Base-by-base conservation (phyloP, 1,140 invertebrate species). In the Rhagoletis zephyria region DNA sequence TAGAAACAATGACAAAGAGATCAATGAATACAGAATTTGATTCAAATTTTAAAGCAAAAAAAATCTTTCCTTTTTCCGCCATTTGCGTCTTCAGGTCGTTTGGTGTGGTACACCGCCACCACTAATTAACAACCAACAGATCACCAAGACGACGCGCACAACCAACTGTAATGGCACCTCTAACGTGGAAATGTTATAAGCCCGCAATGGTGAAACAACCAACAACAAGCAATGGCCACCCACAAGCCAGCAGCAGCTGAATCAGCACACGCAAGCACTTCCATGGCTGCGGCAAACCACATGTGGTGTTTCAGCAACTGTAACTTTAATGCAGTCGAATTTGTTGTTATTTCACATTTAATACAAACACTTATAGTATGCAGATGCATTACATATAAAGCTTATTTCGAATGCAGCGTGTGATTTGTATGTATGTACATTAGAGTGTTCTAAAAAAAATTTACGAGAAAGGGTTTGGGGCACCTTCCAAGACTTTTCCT, bases 171-270 rank as follows among this genome's bases (percentile, higher is more conserved):
- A 93, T 87, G 92, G 92, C 88, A 91, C 91, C 61, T 93, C 92
- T 87, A 93, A 93, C 86, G 90, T 91, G 88, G 92, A 93, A 87
- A 92, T 93, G 91, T 91, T 93, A 87, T 93, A 93, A 91, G 74
- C n/a, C 45, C 7, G 74, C 74, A 59, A 56, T 56, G 48, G n/a
- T 2, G 48, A 56, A 6, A 10, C 19, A 59, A 16, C 1, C 48
- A 2, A 10, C 67, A 48, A 19, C 6, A 19, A 45, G 16, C 74
- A 81, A 16, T 6, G 19, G 16, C 16, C 48, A n/a, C 4, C 67
- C 16, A 14, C 67, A 70, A 12, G n/a, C 51, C 51, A 40, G 67
- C 14, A 48, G 42, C 67, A 16, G 42, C 67, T 16, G 12, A 9
- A 74, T 10, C 67, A 74, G 14, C 42, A 16, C 40, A 16, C 16